Percentiles rank a stretch among this genome's conserved stretches.
These are phyloP conservation scores for Mythimna ferrago DNA, from an alignment of 2,888 invertebrate species.

Conservation along the genomic window DNA sequence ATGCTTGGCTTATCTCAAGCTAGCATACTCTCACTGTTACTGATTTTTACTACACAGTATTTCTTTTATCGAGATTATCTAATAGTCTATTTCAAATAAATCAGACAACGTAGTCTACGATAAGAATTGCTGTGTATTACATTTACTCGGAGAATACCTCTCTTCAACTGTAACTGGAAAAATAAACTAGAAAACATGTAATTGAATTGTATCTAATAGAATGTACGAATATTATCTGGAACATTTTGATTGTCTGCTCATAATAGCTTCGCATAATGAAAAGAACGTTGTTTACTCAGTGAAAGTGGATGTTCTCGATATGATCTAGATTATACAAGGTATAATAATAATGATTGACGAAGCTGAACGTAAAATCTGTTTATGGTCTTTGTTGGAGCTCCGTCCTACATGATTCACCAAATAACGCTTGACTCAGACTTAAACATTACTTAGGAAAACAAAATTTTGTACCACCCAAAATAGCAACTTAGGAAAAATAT, in stretches of 20 bases:
- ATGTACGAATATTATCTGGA: conserved; percentile 9
- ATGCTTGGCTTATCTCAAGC: conserved; percentile 54
- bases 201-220: conserved; percentile 26
- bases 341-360: conserved; percentile 38
- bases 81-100: conserved; percentile 38
- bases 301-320: conserved; percentile 35
- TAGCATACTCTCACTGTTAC: conserved; percentile 38
- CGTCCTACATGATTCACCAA: conserved; percentile 30
- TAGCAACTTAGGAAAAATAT: conserved; percentile 1
- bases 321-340: conserved; percentile 10
- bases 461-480: conserved; percentile 4
- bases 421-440: background rate
- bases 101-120: conserved; percentile 21
- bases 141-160: conserved; percentile 24
- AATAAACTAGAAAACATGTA: conserved; percentile 10
- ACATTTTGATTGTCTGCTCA: conserved; percentile 23
- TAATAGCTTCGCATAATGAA: conserved; percentile 23
- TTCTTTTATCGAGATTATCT: conserved; percentile 40
- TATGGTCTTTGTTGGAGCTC: conserved; percentile 23
- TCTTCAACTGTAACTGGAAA: conserved; percentile 15
- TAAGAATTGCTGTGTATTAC: conserved; percentile 11
- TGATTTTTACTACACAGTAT: conserved; percentile 43
- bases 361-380: conserved; percentile 15
- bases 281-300: conserved; percentile 42
- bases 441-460: background rate